Evolutionary conservation across 2,797 vertebrate species (phyloP).

Genomic region (Microtus agrestis): DNA sequence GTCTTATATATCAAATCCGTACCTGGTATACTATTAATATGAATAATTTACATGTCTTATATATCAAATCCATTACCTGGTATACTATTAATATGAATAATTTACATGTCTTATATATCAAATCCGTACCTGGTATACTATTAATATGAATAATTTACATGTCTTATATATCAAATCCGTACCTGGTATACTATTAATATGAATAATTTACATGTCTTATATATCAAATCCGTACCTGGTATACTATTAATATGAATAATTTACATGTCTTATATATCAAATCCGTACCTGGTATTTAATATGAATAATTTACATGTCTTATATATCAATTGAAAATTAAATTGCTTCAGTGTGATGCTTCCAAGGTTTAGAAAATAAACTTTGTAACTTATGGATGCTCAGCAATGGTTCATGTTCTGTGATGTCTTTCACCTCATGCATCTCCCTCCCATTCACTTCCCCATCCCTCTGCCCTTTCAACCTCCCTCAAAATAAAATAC

Average conservation of each 20-base stretch:
- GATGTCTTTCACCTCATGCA: background rate
- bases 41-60: background rate
- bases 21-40: background rate
- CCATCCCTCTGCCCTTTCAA: background rate
- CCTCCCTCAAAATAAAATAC: background rate
- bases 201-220: background rate
- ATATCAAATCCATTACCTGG: background rate
- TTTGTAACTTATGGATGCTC: background rate
- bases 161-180: background rate
- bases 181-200: background rate
- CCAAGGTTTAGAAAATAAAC: slow-evolving; percentile 26
- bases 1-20: background rate
- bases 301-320: background rate
- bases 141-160: background rate
- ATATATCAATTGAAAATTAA: background rate
- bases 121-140: background rate
- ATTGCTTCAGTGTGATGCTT: background rate
- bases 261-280: background rate
- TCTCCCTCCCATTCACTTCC: background rate
- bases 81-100: background rate
- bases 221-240: background rate
- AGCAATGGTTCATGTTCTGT: background rate
- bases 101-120: background rate
- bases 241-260: background rate
- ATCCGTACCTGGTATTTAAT: background rate